Base-by-base conservation (phyloP, 2,797 vertebrate species). In the Catamblyrhynchus diadema region DNA sequence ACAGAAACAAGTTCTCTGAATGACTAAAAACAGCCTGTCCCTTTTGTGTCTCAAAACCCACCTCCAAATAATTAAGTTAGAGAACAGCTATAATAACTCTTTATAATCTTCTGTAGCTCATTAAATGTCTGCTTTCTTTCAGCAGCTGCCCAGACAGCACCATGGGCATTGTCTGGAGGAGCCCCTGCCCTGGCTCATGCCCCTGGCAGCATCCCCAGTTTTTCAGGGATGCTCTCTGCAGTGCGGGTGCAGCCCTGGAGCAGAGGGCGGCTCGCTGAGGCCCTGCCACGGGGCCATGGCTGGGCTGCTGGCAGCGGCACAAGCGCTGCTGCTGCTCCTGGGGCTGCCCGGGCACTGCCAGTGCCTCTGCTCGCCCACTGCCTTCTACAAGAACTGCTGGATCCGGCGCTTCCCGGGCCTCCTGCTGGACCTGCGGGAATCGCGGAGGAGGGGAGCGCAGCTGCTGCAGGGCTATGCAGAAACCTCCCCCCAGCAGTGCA, bases 321-420 rank as follows among this genome's bases (percentile, higher is more conserved):
- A 27, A 3, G 59, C 97, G 50, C 50, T 51, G 50, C 50, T 54
- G 92, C 86, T 99, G 94, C 95, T 98, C 4, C 86, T 99, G 56
- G 92, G 91, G 70, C 83, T 98, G 96, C 79, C 97, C 32, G 88
- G 90, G 80, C 70, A 82, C 41, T 90, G 97, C 0, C 97, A 97
- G 33, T 75, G 98, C 3, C 97, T 98, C 74, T 99, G 99, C 97
- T 98, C 98, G 1, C 98, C 98, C 53, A 98, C 98, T 0, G 87
- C 97, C 4, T 99, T 99, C 73, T 99, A 99, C 78, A 98, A 98
- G 81, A 98, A 98, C 97, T 99, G 99, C 97, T 99, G 99, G 99
- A 99, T 99, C 73, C 98, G 98, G 33, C 98, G 98, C 30, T 99
- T 99, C 82, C 98, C 99, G 0, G 99, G 99, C 2, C 96, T 99